Conservation (phyloP, 2,113 vertebrate genomes). For the Peromyscus polionotus region DNA sequence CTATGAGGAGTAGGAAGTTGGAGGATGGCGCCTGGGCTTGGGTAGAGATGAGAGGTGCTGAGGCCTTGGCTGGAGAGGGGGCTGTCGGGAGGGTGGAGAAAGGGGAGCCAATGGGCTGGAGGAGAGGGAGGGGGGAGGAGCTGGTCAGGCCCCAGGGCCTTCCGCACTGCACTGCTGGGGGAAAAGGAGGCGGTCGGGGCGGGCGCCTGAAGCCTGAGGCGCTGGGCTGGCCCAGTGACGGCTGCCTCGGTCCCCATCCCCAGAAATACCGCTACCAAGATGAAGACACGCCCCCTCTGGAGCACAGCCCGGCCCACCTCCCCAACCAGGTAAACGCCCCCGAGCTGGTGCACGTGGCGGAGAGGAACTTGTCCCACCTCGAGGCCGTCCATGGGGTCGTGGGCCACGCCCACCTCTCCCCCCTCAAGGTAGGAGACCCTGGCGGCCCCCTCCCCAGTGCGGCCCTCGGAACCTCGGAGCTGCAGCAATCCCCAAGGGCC, state of each 20-base stretch:
- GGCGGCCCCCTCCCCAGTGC: conserved; percentile 74
- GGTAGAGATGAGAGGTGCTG: neutral
- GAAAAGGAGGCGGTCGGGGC: neutral
- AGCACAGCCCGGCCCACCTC: conserved; percentile 88
- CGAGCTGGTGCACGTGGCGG: conserved; percentile 86
- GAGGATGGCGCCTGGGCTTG: neutral
- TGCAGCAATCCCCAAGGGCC: conserved; percentile 66
- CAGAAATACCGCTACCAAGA: conserved; percentile 90
- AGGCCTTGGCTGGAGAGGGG: conserved; percentile 37
- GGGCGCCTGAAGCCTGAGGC: conserved; percentile 40
- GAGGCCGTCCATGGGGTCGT: conserved; percentile 90
- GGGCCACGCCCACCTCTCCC: conserved; percentile 86
- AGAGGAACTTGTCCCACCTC: conserved; percentile 89
- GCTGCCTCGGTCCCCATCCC: conserved; percentile 63
- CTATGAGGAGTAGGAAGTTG: neutral
- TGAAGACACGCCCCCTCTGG: conserved; percentile 89
- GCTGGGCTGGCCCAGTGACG: conserved; percentile 45
- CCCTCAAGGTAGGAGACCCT: conserved; percentile 80
- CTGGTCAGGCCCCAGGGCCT: conserved; percentile 65
- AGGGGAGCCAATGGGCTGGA: conserved; percentile 74
- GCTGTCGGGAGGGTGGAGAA: conserved; percentile 54
- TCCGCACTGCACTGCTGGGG: conserved; percentile 43
- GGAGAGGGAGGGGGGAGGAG: conserved; percentile 71
- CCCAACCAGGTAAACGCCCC: conserved; percentile 89
- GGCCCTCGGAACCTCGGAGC: conserved; percentile 76